phyloP scores from a whole-genome alignment of 2,113 vertebrate genomes.

The Gymnogyps californianus region DNA sequence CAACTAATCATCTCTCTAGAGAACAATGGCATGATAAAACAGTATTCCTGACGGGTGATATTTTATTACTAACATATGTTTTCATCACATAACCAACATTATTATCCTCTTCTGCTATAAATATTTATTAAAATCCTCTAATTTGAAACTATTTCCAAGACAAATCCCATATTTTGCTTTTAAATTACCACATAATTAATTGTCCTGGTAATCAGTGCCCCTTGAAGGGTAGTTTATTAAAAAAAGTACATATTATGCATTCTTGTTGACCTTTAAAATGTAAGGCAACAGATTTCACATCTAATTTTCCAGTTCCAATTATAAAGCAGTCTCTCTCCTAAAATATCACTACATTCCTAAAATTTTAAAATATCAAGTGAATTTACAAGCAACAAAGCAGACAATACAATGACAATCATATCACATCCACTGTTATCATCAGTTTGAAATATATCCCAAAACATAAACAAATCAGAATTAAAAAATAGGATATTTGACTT shows the following conservation, averaged over 20 bases:
- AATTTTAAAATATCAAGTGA: not conserved
- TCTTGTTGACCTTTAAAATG: not conserved
- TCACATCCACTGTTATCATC: not conserved
- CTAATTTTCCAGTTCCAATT: not conserved
- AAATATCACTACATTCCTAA: not conserved
- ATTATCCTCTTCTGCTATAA: not conserved
- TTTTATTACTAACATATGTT: not conserved
- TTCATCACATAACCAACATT: not conserved
- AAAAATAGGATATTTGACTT: constrained; percentile 17
- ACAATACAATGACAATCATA: not conserved
- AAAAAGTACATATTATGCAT: rapidly evolving
- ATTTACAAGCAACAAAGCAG: not conserved
- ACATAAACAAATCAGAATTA: not conserved
- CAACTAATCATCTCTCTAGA: not conserved
- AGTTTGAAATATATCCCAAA: not conserved
- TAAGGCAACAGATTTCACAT: not conserved
- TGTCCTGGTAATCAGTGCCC: not conserved
- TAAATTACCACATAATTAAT: not conserved
- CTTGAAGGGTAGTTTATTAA: not conserved
- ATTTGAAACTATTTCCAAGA: not conserved
- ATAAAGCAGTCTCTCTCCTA: not conserved
- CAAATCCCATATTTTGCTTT: not conserved
- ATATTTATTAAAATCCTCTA: not conserved
- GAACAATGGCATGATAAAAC: not conserved
- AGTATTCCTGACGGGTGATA: not conserved